Conservation (phyloP, 2,888 invertebrate genomes). For the Leistus spinibarbis region DNA sequence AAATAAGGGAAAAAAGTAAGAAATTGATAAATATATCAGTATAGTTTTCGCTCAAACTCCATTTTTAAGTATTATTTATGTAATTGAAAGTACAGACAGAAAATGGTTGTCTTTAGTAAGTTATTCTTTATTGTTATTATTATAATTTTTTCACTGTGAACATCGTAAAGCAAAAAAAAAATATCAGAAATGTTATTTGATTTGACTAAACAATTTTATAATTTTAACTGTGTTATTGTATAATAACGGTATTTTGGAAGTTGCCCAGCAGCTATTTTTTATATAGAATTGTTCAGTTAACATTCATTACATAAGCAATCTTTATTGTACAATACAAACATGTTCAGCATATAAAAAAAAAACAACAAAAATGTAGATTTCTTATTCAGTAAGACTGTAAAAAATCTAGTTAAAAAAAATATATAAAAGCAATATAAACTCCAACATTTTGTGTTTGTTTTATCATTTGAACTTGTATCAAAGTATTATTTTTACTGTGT, state of each 20-base stretch:
- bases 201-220: constrained; percentile 6
- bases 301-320: constrained; percentile 32
- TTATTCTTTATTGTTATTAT: constrained; percentile 16
- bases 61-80: not conserved
- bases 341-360: constrained; percentile 21
- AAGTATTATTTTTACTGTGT: not conserved
- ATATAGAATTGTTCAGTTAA: constrained; percentile 19
- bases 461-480: not conserved
- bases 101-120: not conserved
- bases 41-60: constrained; percentile 20
- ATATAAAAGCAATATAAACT: constrained; percentile 36
- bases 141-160: constrained; percentile 1
- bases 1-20: not conserved
- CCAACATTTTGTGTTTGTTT: constrained; percentile 5
- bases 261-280: constrained; percentile 34
- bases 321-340: constrained; percentile 35
- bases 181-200: constrained; percentile 13
- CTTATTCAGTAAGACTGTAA: constrained; percentile 39
- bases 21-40: not conserved
- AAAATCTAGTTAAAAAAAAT: constrained; percentile 37
- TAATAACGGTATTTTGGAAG: constrained; percentile 19
- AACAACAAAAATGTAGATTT: constrained; percentile 34
- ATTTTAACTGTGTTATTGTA: constrained; percentile 5
- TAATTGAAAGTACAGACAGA: not conserved
- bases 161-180: not conserved